Evolutionary conservation across 2,113 vertebrate species (phyloP).

Genomic region (Indicator indicator): DNA sequence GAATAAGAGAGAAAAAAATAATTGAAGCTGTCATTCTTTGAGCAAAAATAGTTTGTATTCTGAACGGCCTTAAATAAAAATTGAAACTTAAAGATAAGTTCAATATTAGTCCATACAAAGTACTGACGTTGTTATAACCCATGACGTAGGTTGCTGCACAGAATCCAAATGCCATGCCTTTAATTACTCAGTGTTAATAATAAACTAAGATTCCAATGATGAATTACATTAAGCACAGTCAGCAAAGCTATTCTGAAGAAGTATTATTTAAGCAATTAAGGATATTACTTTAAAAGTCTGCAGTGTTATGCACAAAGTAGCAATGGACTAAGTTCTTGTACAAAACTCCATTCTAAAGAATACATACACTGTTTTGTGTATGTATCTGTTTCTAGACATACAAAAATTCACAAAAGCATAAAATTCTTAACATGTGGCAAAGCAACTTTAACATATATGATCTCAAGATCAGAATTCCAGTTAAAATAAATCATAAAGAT

Average conservation of each 20-base stretch:
- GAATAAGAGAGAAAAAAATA: not conserved
- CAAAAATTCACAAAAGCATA: not conserved
- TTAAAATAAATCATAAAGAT: not conserved
- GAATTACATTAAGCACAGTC: not conserved
- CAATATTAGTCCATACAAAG: too few relatives aligned
- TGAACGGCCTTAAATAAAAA: not conserved
- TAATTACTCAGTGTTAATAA: not conserved
- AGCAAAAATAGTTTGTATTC: not conserved
- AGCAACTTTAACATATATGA: not conserved
- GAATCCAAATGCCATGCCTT: not conserved
- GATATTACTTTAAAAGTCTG: not conserved
- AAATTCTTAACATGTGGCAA: not conserved
- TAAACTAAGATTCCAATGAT: not conserved
- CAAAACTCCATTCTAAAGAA: not conserved
- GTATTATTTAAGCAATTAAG: not conserved
- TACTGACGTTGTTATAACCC: not conserved
- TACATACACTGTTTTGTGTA: not conserved
- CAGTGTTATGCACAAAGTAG: not conserved
- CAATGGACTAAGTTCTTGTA: not conserved
- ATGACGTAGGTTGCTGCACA: not conserved
- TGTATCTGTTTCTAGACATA: not conserved
- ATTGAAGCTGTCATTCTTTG: not conserved
- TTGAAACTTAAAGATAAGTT: not conserved
- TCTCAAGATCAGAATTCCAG: not conserved
- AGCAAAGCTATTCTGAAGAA: not conserved